Evolutionary conservation across 1,140 invertebrate genomes (phyloP), one percentile per base, ranked within the genome.

Genomic region (Papilio glaucus): DNA sequence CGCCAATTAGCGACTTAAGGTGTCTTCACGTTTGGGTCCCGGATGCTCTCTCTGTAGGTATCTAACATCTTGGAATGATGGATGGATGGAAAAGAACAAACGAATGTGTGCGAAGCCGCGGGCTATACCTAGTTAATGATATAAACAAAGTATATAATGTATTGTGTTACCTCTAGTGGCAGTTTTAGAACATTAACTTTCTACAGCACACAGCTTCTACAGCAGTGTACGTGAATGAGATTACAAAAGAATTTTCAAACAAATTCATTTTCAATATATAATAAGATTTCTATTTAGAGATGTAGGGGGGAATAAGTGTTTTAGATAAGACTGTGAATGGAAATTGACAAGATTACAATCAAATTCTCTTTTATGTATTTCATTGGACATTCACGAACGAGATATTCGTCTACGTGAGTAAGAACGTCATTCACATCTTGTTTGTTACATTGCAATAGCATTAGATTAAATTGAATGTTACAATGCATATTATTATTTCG

Each of bases 321-420:
- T 57, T 24, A 24, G 9, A 57, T 24, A 57, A 24, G 21, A 57
- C 21, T 57, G 18, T 12, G 18, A 26, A 57, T 57, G 21, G 49
- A 57, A 24, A 57, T 57, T 57, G 49, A 57, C 24, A 57, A 57
- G 49, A 57, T 57, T 57, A 57, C 49, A 26, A 57, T 57, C 49
- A 57, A 18, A 57, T 57, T 57, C 49, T 21, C 18, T 57, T 57
- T 57, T 57, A 57, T 57, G 21, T 57, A 57, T 57, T 57, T 24
- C 18, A 57, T 57, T 57, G 4, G 49, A 57, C 18, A 57, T 24
- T 57, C 49, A 10, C 12, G 49, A 57, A 13, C 21, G 24, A 57
- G 12, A 57, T 21, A 24, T 57, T 57, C 21, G 45, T 21, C 45
- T 49, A 1, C n/a, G 12, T 57, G 21, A 57, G 49, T 8, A 10